Evolutionary conservation across 2,888 invertebrate genomes (phyloP), one percentile per base, ranked within the genome.

Genomic region (Eupithecia tripunctaria): DNA sequence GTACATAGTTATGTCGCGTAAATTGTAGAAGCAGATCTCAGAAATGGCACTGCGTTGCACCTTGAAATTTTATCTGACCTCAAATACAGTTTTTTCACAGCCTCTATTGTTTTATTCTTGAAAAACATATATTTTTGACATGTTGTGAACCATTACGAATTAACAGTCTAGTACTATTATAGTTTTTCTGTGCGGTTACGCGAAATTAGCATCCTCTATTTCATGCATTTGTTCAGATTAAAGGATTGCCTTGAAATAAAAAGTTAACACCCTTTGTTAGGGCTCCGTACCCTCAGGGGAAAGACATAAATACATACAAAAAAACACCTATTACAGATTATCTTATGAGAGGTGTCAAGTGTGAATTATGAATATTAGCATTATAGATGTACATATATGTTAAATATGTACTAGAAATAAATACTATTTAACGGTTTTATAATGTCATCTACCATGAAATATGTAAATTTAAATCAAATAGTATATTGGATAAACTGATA

Each of bases 61-160:
- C 84, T 82, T 78, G 74, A 81, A 36, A 81, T 72, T 79, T 79
- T 72, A 75, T 69, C 72, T 76, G 64, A 74, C 62, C 41, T 66
- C 72, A 80, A 80, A 78, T 81, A 84, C 76, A 84, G 84, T 83
- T 85, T 88, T 88, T 88, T 90, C 90, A 91, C 92, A 92, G 91
- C 90, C 89, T 82, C 83, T 81, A 76, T 82, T 81, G 76, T 82
- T 83, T 80, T 65, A 80, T 84, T 86, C 80, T 74, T 47, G 47
- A 8, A 5, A n/a, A 21, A n/a, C 47, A 51, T 21, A 51, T 51
- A 21, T 51, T 43, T n/a, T 47, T 43, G 15, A 25, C 56, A 14
- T 21, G 38, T 15, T 25, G 15, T 60, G 15, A 18, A 15, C 18
- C 27, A 15, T 25, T 29, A 27, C 29, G 60, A 27, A 18, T 10